Evolutionary conservation across 2,113 vertebrate species (phyloP), one percentile per base, ranked within the genome.

Genomic region (Tamias sibiricus): DNA sequence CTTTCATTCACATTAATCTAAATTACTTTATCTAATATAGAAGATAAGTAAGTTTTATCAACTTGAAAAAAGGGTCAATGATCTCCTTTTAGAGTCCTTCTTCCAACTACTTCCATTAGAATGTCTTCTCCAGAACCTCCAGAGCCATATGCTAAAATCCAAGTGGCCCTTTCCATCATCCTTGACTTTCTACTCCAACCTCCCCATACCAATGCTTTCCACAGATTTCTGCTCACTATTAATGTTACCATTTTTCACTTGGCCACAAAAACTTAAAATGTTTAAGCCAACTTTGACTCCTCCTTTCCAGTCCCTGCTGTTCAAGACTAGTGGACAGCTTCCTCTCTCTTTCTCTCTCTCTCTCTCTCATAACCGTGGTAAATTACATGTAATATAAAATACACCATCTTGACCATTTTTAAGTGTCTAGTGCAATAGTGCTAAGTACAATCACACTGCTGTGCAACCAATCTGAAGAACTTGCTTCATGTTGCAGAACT

Each of bases 121-220:
- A 75, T 52, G 32, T 49, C 8, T 30, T 59, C 42, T 59, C 47
- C 28, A 62, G 57, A 81, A 52, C 4, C 24, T 62, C 79, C 74
- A 71, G 37, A 52, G 44, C 87, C 86, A 82, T 8, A 82, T 64
- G 82, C 83, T 95, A 76, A 91, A 91, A 66, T 83, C 19, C 37
- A 93, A 64, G 30, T 82, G 47, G 54, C 19, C 37, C 24, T 54
- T 30, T 72, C 69, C 19, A 32, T 14, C 19, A 82, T 4, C 44
- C 32, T 32, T 8, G 54, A 11, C 62, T 64, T 82, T 52, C 59
- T 32, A 52, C 28, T 24, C 30, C 42, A 76, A 28, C 13, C 8
- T 40, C 30, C 47, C 32, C 30, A 49, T n/a, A 37, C 32, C 81
- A 81, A 8, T 1, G 7, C 20, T 86, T 22, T 66, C 37, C 22